Evolutionary conservation across 2,888 invertebrate genomes (phyloP).

Genomic region (Nineta flava): DNA sequence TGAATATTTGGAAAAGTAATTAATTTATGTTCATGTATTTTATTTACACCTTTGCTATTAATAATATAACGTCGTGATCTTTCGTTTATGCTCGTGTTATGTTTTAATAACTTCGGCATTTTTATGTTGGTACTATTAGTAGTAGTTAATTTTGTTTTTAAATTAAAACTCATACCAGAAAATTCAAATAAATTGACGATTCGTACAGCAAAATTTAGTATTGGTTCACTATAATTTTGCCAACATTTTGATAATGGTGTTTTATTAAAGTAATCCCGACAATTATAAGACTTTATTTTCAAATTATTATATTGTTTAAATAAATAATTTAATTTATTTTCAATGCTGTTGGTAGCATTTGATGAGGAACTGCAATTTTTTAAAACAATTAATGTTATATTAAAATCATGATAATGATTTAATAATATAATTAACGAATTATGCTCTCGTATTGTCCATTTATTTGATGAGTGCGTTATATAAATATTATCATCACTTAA

Average conservation of each 20-base stretch:
- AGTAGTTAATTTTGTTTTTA: constrained; percentile 8
- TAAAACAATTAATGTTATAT: constrained; percentile 20
- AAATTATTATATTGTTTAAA: constrained; percentile 28
- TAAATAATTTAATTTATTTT: constrained; percentile 18
- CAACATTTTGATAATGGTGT: constrained; percentile 34
- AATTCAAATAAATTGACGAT: constrained; percentile 36
- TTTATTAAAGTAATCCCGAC: constrained; percentile 29
- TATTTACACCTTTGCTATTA: background rate
- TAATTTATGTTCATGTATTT: background rate
- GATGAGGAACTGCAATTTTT: constrained; percentile 9
- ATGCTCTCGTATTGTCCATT: constrained; percentile 14
- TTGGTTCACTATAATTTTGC: constrained; percentile 28
- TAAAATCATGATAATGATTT: constrained; percentile 20
- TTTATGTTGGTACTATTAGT: background rate
- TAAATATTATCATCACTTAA: background rate
- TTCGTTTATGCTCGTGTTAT: no score
- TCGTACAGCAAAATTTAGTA: constrained; percentile 34
- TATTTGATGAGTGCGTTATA: background rate
- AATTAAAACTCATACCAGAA: constrained; percentile 31
- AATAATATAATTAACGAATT: constrained; percentile 20
- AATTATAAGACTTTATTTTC: constrained; percentile 26
- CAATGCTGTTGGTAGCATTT: background rate
- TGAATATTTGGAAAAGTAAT: constrained; percentile 14
- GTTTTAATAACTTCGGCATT: no score
- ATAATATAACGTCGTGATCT: background rate